A percentile compares a stretch with the other conserved stretches of the same genome.
phyloP scores from a whole-genome alignment of 1,140 invertebrate species.

The Drosophila chauvacae region DNA sequence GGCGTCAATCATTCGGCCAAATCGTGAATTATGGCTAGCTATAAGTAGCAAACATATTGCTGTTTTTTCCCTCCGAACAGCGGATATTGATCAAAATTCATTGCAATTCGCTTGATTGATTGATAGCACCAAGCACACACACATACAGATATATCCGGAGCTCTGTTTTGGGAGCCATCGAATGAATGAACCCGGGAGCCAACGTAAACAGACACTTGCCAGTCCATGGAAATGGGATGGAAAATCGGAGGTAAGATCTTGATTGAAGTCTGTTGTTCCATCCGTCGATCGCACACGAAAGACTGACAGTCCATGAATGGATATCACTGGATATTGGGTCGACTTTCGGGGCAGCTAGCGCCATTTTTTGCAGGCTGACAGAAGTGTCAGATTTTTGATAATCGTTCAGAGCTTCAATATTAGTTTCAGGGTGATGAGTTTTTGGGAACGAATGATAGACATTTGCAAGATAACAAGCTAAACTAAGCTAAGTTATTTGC shows the following conservation, averaged over 20 bases:
- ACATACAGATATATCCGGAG: slow-evolving; percentile 49
- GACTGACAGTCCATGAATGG: slow-evolving; percentile 22
- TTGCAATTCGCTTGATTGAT: slow-evolving; percentile 76
- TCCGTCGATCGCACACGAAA: slow-evolving; percentile 28
- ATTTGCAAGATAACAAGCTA: not conserved
- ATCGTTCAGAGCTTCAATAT: not conserved
- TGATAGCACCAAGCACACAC: slow-evolving; percentile 50
- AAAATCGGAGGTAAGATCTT: slow-evolving; percentile 32
- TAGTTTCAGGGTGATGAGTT: not conserved
- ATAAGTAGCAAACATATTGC: slow-evolving; percentile 31
- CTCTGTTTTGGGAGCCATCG: slow-evolving; percentile 45
- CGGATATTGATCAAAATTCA: slow-evolving; percentile 81
- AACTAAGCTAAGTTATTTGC: not conserved
- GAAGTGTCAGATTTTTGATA: not conserved
- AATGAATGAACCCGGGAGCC: slow-evolving; percentile 51
- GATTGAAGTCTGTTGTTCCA: slow-evolving; percentile 53
- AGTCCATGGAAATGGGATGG: slow-evolving; percentile 23
- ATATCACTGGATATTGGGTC: slow-evolving; percentile 28
- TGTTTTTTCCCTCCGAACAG: slow-evolving; percentile 28
- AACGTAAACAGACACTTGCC: slow-evolving; percentile 65
- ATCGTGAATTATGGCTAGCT: slow-evolving; percentile 61
- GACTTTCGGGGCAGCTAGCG: slow-evolving; percentile 4
- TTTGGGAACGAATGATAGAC: not conserved
- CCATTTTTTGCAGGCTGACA: slow-evolving; percentile 14
- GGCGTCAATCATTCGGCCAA: slow-evolving; percentile 67